phyloP scores from a whole-genome alignment of 2,888 invertebrate species.

The Ophioninae sp. region DNA sequence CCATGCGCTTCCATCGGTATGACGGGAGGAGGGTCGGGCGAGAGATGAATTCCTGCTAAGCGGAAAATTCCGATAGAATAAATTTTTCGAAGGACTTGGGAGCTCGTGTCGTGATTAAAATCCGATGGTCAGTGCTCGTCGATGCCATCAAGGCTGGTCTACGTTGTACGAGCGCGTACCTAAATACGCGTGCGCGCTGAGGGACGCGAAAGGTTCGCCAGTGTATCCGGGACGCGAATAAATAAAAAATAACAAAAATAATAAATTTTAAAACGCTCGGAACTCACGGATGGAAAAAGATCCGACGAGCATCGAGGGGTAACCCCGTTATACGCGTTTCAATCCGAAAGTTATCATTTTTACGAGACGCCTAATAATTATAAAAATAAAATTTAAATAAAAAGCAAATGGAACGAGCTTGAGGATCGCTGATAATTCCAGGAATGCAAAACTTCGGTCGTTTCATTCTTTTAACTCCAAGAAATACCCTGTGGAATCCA shows the following conservation, averaged over 20 bases:
- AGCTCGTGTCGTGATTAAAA: slow-evolving; percentile 59
- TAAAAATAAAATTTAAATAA: not conserved
- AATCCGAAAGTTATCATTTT: not conserved
- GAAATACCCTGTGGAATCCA: not conserved
- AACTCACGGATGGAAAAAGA: slow-evolving; percentile 42
- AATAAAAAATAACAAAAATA: too few relatives aligned
- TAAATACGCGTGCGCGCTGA: not conserved
- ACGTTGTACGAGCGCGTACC: not conserved
- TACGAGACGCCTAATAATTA: not conserved
- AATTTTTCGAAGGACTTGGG: slow-evolving; percentile 12
- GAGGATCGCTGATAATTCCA: not conserved
- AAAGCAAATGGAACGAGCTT: not conserved
- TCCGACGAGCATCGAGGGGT: slow-evolving; percentile 17
- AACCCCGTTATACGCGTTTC: not conserved
- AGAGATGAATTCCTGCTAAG: not conserved
- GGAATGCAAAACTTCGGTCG: not conserved
- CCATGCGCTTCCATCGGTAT: not conserved
- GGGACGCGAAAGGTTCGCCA: not conserved
- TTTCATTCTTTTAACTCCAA: not conserved
- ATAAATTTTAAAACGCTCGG: not conserved
- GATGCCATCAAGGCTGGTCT: slow-evolving; percentile 48
- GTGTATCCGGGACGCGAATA: slow-evolving; percentile 6
- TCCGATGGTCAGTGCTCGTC: slow-evolving; percentile 57
- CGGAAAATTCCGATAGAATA: not conserved
- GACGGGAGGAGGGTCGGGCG: not conserved